phyloP scores from a whole-genome alignment of 2,113 vertebrate species.

The Urocynchramus pylzowi region DNA sequence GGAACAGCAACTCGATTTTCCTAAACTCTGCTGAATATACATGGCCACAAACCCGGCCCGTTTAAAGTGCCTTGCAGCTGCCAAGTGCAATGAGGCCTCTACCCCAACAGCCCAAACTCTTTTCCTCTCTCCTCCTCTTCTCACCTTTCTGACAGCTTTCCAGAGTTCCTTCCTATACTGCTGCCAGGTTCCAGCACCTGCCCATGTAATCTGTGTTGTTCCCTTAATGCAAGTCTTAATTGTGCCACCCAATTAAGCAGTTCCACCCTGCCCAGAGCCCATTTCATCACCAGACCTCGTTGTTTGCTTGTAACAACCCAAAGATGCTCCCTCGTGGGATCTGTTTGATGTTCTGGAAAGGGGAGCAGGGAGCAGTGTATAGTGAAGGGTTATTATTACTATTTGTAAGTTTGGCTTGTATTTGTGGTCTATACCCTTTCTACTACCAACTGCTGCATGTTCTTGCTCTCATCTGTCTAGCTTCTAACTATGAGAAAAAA shows the following conservation, averaged over 20 bases:
- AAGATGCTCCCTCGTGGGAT: not conserved
- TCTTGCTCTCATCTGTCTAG: not conserved
- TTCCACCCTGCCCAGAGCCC: not conserved
- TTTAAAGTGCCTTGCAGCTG: not conserved
- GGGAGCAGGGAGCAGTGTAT: not conserved
- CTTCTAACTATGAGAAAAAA: not conserved
- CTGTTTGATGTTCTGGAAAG: not conserved
- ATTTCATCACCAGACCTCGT: not conserved
- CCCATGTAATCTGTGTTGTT: not conserved
- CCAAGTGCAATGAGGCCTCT: not conserved
- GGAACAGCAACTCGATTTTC: slow-evolving; percentile 8
- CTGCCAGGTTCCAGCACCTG: not conserved
- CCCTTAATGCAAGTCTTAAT: not conserved
- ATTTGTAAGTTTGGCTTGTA: not conserved
- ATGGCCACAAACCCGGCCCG: not conserved
- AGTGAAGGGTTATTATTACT: not conserved
- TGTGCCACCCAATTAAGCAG: not conserved
- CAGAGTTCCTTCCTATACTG: not conserved
- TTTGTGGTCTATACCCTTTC: not conserved
- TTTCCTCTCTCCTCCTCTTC: not conserved
- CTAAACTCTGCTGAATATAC: not conserved
- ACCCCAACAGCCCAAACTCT: not conserved
- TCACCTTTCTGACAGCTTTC: not conserved
- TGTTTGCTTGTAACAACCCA: not conserved
- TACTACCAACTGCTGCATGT: not conserved